Base-by-base conservation (phyloP, 2,113 vertebrate genomes). In the Phodopus roborovskii region DNA sequence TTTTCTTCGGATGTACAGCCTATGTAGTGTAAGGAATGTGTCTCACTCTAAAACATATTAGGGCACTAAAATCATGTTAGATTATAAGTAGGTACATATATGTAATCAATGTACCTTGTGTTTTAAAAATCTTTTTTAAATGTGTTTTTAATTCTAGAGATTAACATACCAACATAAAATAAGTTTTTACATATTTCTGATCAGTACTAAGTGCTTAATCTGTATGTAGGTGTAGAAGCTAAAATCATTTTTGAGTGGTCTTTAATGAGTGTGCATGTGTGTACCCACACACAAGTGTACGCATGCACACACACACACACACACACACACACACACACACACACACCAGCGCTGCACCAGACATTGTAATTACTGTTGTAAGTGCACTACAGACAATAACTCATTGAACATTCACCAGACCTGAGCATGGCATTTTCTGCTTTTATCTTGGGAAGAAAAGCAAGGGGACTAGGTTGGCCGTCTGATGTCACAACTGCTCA, bases 121-220 rank as follows among this genome's bases (percentile, higher is more conserved):
- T 58, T 68, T 74, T 88, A 77, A 26, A 86, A 6, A 62, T 42
- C 17, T 77, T 90, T 50, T 96, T 56, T 45, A 95, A 92, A 64
- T 50, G 56, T 75, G 50, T 78, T 93, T 88, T 93, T 50, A 64
- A 71, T 85, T 77, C 42, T 88, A 60, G 53, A 77, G 24, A 62
- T 74, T 84, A 74, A 53, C 71, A 50, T 94, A 36, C 58, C 6
- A 11, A 13, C 4, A 3, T 92, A 53, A 82, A 92, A 66, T 75
- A 79, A 64, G 50, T 39, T 87, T 86, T 56, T 13, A 20, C 12
- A 26, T 83, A 50, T 50, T 94, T 95, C 74, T 81, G 82, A 73
- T 50, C 66, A 1, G 26, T 60, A 9, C n/a, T 50, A 74, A 83
- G 42, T 75, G 11, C 36, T 75, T 92, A 81, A 39, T 71, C 30